Base-by-base conservation (phyloP, 2,113 vertebrate genomes). In the Syngnathoides biaculeatus region DNA sequence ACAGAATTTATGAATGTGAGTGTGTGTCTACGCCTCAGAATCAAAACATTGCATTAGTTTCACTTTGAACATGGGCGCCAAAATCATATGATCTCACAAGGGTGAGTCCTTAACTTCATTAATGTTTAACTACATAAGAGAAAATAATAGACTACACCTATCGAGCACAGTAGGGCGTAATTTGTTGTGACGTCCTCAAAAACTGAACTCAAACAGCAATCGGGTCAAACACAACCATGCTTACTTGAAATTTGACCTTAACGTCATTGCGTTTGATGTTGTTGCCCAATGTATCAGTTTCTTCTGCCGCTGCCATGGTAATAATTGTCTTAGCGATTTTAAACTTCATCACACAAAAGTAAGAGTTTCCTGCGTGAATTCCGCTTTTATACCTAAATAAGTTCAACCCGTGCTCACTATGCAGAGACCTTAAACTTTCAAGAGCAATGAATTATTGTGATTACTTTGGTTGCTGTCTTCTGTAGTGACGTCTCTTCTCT, bases 1-100 rank as follows among this genome's bases (percentile, higher is more conserved):
- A 65, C 62, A 38, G 69, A 62, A 69, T 35, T 35, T 6, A 35
- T 63, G 17, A 63, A 67, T 75, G 71, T 77, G 78, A 66, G 40
- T 15, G 50, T 52, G 65, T 45, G 39, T 9, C 48, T 58, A 1
- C 61, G 59, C 27, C 70, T 79, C 65, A 55, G 40, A 68, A 5
- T 9, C 8, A 39, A 59, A 38, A 70, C 50, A 56, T 5, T 13
- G 38, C 43, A 35, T 42, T 38, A n/a, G 30, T 43, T 58, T 45
- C 61, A 20, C 12, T 27, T 4, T 69, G 15, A 68, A 42, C 66
- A 39, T 53, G 10, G 22, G 40, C 62, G 42, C 64, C 68, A 65
- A 40, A 71, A 9, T 63, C 27, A 45, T 17, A 43, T 39, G 71
- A 67, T 45, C 50, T 39, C 24, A 57, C 13, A 64, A 50, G 5